phyloP scores from a whole-genome alignment of 2,797 vertebrate genomes.

The Perodicticus potto region DNA sequence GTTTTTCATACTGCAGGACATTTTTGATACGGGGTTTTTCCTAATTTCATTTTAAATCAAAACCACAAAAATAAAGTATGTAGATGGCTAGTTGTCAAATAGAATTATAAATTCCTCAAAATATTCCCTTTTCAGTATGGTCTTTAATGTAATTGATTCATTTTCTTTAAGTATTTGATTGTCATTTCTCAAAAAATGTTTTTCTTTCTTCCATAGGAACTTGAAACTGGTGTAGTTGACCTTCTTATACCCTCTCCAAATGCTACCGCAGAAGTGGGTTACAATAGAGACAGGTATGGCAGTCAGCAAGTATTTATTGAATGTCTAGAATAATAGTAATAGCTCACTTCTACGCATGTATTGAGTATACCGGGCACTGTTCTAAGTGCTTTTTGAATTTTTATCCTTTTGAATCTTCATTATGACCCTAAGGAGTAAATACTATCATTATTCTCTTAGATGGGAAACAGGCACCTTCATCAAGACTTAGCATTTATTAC shows the following conservation, averaged over 20 bases:
- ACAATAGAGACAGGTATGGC: constrained; percentile 92
- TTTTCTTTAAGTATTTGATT: constrained; percentile 44
- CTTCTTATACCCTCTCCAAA: constrained; percentile 93
- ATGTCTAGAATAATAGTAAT: background rate
- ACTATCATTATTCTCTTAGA: background rate
- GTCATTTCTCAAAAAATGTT: constrained; percentile 61
- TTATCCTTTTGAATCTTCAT: background rate
- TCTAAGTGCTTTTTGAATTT: background rate
- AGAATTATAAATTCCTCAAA: constrained; percentile 34
- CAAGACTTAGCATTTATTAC: background rate
- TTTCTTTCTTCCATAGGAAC: constrained; percentile 87
- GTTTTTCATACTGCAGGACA: background rate
- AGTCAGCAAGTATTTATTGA: background rate
- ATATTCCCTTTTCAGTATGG: background rate
- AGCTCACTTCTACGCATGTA: background rate
- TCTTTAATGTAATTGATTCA: constrained; percentile 43
- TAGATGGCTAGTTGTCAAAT: background rate
- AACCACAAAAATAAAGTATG: constrained; percentile 22
- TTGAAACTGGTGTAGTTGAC: constrained; percentile 92
- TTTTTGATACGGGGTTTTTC: background rate
- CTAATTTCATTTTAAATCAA: constrained; percentile 56
- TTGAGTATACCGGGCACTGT: background rate
- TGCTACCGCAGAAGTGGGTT: constrained; percentile 92
- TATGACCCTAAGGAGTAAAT: background rate
- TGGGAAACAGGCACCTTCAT: background rate